A percentile compares a stretch with the other conserved stretches of the same genome.
Evolutionary conservation across 2,113 vertebrate genomes (phyloP).

Genomic region (Charina bottae): DNA sequence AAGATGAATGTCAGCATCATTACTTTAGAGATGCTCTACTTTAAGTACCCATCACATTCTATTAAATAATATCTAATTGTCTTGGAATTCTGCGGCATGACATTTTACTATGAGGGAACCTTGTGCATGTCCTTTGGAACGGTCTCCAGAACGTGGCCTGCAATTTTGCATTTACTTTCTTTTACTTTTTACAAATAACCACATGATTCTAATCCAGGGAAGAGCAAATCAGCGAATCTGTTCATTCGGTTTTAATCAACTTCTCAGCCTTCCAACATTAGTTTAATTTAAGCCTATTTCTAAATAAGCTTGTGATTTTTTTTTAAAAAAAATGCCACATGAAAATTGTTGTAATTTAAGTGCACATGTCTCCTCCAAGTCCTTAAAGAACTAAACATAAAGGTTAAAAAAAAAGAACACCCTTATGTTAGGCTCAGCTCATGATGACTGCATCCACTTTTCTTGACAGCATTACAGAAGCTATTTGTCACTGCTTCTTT

Average conservation of each 20-base stretch:
- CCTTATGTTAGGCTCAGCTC: no score
- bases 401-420: no score
- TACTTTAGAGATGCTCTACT: conserved; percentile 31
- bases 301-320: neutral
- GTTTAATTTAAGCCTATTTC: no score
- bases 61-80: neutral
- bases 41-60: neutral
- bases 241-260: no score
- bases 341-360: no score
- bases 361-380: no score
- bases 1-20: conserved; percentile 39
- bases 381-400: no score
- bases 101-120: neutral
- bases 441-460: no score
- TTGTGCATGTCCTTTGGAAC: neutral
- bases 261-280: no score
- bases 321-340: neutral
- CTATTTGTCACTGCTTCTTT: no score
- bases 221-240: no score
- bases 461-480: no score
- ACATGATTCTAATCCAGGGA: neutral
- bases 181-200: neutral
- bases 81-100: neutral
- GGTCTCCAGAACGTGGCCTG: neutral
- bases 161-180: neutral